Evolutionary conservation across 1,140 invertebrate species (phyloP).

Genomic region (Scaptomyza pallida): DNA sequence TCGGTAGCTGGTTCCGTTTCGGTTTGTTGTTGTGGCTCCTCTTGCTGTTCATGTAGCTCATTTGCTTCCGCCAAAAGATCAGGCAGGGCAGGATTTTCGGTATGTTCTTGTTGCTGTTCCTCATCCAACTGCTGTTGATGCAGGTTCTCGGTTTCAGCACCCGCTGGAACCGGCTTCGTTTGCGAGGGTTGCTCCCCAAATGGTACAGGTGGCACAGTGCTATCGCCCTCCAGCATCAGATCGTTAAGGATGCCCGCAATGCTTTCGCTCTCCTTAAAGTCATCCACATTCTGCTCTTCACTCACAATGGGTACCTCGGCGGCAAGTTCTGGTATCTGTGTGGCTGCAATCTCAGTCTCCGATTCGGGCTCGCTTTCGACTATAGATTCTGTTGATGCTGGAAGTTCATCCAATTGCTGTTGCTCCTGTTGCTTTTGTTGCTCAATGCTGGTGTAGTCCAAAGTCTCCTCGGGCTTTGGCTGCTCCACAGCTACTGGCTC

Average conservation of each 20-base stretch:
- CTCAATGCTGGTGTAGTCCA: not conserved
- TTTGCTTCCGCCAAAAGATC: conserved; percentile 65
- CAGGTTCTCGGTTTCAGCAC: not conserved
- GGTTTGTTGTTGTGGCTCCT: conserved; percentile 16
- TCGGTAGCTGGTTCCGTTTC: conserved; percentile 15
- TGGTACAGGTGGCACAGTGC: conserved; percentile 67
- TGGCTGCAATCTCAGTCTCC: conserved; percentile 23
- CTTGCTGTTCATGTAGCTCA: conserved; percentile 50
- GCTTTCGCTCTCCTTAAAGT: conserved; percentile 76
- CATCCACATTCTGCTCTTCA: conserved; percentile 52
- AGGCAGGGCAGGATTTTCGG: conserved; percentile 32
- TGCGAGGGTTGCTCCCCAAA: conserved; percentile 61
- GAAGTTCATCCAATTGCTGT: not conserved
- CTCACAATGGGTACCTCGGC: conserved; percentile 65
- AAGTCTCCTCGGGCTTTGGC: not conserved
- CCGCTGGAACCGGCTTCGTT: conserved; percentile 49
- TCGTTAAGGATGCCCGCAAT: conserved; percentile 77
- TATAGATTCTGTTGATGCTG: conserved; percentile 2
- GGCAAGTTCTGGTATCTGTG: conserved; percentile 31
- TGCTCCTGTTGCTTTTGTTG: conserved; percentile 9
- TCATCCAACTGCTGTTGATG: conserved; percentile 42
- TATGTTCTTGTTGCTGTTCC: conserved; percentile 25
- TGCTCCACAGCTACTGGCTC: conserved; percentile 10
- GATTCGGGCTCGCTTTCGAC: not conserved
- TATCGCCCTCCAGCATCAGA: conserved; percentile 72